phyloP scores from a whole-genome alignment of 92 coral and sea anemone genomes.

The Phenganax stokvisi region DNA sequence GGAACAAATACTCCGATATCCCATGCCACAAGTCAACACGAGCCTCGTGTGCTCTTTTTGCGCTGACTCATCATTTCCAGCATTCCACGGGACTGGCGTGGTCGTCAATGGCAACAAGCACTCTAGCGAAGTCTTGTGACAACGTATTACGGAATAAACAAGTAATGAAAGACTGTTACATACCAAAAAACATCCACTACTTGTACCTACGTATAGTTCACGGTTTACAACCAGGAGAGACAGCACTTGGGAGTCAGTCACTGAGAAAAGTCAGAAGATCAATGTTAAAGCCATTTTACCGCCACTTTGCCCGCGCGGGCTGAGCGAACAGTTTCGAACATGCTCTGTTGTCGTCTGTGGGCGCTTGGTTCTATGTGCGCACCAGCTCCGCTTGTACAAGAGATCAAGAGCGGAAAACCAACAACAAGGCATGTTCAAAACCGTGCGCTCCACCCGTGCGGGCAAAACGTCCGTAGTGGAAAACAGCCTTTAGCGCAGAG shows the following conservation, averaged over 20 bases:
- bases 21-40: slow-evolving; percentile 88
- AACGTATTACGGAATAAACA: slow-evolving; percentile 81
- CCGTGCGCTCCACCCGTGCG: no score
- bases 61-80: slow-evolving; percentile 45
- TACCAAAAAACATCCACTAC: slow-evolving; percentile 91
- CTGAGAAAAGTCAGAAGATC: slow-evolving; percentile 39
- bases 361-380: no score
- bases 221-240: slow-evolving; percentile 85
- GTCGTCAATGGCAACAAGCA: slow-evolving; percentile 78
- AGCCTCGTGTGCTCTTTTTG: slow-evolving; percentile 58
- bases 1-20: slow-evolving; percentile 85
- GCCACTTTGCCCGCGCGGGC: no score
- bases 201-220: slow-evolving; percentile 90
- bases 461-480: no score
- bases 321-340: no score
- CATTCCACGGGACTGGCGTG: slow-evolving; percentile 56
- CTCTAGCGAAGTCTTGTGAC: slow-evolving; percentile 76
- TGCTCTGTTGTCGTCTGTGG: no score
- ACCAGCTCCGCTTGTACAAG: no score
- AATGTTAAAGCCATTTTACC: neutral
- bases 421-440: no score
- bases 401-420: no score
- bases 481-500: neutral
- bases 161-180: slow-evolving; percentile 76
- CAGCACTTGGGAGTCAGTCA: slow-evolving; percentile 85